phyloP scores from a whole-genome alignment of 1,140 invertebrate species.

The Nasonia vitripennis region DNA sequence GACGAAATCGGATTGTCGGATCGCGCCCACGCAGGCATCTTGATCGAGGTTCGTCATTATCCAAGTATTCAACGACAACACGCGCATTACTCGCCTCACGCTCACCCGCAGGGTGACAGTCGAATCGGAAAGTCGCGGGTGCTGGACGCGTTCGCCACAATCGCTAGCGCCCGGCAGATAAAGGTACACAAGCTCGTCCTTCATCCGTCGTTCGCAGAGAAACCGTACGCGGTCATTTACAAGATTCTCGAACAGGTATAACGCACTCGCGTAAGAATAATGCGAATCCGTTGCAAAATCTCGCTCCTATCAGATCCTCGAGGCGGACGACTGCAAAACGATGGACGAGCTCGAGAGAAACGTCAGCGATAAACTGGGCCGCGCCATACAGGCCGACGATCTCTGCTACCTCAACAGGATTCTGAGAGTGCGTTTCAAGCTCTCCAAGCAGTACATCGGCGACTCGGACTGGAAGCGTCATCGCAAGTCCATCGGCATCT shows the following conservation, averaged over 20 bases:
- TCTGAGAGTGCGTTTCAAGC: conserved; percentile 72
- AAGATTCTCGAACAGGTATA: conserved; percentile 59
- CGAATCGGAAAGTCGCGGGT: conserved; percentile 76
- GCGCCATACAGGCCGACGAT: conserved; percentile 59
- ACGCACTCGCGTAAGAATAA: conserved; percentile 46
- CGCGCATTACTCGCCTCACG: background rate
- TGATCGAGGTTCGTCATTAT: conserved; percentile 63
- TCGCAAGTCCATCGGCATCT: conserved; percentile 62
- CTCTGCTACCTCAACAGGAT: conserved; percentile 73
- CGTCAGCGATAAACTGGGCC: conserved; percentile 61
- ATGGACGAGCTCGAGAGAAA: conserved; percentile 66
- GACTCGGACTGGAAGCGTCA: conserved; percentile 64
- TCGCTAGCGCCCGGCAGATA: conserved; percentile 67
- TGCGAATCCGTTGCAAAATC: too few species aligned
- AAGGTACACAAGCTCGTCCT: conserved; percentile 63
- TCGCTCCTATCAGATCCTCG: conserved; percentile 52
- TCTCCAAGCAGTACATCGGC: conserved; percentile 63
- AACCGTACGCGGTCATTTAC: conserved; percentile 55
- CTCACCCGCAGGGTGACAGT: conserved; percentile 65
- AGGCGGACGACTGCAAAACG: conserved; percentile 52
- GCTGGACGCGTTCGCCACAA: conserved; percentile 72
- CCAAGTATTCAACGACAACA: conserved; percentile 36
- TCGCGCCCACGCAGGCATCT: conserved; percentile 63
- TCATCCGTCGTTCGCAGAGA: conserved; percentile 53
- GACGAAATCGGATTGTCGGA: conserved; percentile 61